These are phyloP conservation scores for Anthrax anthrax DNA, from an alignment of 2,888 invertebrate species.

Conservation along the genomic window DNA sequence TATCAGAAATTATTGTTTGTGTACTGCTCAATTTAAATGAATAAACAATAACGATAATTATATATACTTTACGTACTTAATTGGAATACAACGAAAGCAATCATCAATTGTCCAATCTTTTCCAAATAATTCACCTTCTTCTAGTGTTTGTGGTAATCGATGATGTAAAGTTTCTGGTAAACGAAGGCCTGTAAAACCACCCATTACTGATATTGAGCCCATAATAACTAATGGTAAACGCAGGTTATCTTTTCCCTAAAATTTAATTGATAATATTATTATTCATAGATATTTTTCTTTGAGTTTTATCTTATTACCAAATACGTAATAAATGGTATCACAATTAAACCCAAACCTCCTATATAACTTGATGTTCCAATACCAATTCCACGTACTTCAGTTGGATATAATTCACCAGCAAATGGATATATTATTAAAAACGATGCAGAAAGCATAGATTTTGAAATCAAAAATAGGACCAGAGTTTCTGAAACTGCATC, in stretches of 20 bases:
- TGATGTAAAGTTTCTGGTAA: slow-evolving; percentile 76
- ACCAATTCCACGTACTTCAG: slow-evolving; percentile 74
- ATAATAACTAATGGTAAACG: slow-evolving; percentile 72
- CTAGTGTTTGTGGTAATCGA: slow-evolving; percentile 69
- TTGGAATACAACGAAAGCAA: slow-evolving; percentile 55
- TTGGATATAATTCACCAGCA: slow-evolving; percentile 83
- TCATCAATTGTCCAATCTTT: slow-evolving; percentile 65
- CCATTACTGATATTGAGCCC: slow-evolving; percentile 67
- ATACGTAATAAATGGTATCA: slow-evolving; percentile 83
- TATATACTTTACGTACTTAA: slow-evolving; percentile 37
- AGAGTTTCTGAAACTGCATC: slow-evolving; percentile 62
- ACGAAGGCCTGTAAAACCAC: slow-evolving; percentile 63
- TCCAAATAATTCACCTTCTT: slow-evolving; percentile 78
- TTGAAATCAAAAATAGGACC: slow-evolving; percentile 63
- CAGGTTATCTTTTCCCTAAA: slow-evolving; percentile 68
- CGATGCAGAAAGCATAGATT: slow-evolving; percentile 79
- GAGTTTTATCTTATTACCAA: slow-evolving; percentile 42
- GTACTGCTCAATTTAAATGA: not conserved
- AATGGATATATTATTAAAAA: slow-evolving; percentile 87
- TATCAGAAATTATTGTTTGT: no score
- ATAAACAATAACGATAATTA: not conserved
- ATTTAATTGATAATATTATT: slow-evolving; percentile 7
- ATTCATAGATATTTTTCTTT: not conserved
- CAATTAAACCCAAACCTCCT: slow-evolving; percentile 73
- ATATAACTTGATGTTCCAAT: slow-evolving; percentile 85